A percentile compares a stretch with the other conserved stretches of the same genome.
These are phyloP conservation scores for Enteromius viviparus DNA, from an alignment of 2,797 vertebrate species.

Conservation along the genomic window DNA sequence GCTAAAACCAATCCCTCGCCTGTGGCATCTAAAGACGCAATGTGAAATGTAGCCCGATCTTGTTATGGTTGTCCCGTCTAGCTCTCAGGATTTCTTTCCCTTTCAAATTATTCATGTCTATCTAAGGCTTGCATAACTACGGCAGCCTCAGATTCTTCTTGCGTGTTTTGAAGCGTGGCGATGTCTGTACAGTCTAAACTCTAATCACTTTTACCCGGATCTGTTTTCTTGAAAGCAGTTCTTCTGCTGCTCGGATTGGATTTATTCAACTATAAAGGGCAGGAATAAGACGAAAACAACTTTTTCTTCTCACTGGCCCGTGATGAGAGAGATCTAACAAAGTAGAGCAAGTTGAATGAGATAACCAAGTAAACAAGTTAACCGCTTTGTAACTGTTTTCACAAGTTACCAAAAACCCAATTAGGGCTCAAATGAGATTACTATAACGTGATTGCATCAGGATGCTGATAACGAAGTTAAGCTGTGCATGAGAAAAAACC, in stretches of 20 bases:
- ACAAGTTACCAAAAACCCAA: constrained; percentile 61
- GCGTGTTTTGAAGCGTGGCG: background rate
- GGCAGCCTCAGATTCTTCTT: constrained; percentile 32
- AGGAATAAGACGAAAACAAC: background rate
- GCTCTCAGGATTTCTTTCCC: background rate
- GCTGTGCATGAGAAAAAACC: constrained; percentile 29
- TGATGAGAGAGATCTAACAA: constrained; percentile 62
- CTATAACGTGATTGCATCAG: constrained; percentile 57
- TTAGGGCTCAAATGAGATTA: constrained; percentile 67
- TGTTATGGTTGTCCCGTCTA: background rate
- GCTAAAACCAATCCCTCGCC: constrained; percentile 16
- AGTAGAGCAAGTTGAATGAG: constrained; percentile 59
- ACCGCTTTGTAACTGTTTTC: constrained; percentile 52
- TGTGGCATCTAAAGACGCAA: background rate
- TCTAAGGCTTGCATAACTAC: constrained; percentile 20
- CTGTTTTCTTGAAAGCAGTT: background rate
- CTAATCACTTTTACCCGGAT: background rate
- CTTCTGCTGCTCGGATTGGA: constrained; percentile 7
- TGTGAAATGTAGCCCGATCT: constrained; percentile 28
- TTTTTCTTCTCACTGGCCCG: constrained; percentile 33
- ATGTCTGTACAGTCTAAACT: constrained; percentile 1
- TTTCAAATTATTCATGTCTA: constrained; percentile 23
- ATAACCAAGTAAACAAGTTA: constrained; percentile 59
- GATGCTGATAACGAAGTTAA: constrained; percentile 54
- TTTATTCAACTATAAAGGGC: constrained; percentile 1